Evolutionary conservation across 2,888 invertebrate species (phyloP).

Genomic region (Plemyria rubiginata): DNA sequence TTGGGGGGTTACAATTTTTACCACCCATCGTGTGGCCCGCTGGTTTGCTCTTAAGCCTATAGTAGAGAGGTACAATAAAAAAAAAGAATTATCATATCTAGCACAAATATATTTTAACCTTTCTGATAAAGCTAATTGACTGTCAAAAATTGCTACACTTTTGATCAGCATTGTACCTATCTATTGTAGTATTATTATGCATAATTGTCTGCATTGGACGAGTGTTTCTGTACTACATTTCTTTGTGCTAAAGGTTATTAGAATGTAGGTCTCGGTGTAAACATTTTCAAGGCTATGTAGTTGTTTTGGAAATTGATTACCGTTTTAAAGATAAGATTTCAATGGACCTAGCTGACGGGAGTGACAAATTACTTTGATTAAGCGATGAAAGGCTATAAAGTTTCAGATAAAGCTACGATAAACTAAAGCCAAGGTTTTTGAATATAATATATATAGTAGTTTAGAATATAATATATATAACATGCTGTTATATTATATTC

Average conservation of each 20-base stretch:
- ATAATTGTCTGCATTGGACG: constrained; percentile 69
- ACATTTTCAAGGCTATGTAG: constrained; percentile 65
- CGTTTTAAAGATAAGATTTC: constrained; percentile 42
- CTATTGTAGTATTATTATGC: constrained; percentile 80
- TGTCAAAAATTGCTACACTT: constrained; percentile 18
- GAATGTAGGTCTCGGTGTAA: constrained; percentile 72
- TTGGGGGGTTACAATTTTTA: too few relatives aligned
- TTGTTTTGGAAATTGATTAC: constrained; percentile 55
- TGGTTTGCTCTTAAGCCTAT: too few relatives aligned
- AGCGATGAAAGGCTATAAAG: constrained; percentile 26
- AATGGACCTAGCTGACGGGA: constrained; percentile 31
- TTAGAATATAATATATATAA: too few relatives aligned
- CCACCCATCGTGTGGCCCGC: too few relatives aligned
- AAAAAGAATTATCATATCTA: too few relatives aligned
- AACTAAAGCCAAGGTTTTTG: constrained; percentile 6
- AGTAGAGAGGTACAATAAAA: too few relatives aligned
- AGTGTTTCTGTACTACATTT: constrained; percentile 70
- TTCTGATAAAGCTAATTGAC: too few relatives aligned
- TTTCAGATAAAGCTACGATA: constrained; percentile 14
- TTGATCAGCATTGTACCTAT: constrained; percentile 39
- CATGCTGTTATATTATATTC: too few relatives aligned
- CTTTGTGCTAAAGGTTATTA: constrained; percentile 76
- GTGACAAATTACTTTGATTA: constrained; percentile 37
- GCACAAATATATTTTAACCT: too few relatives aligned
- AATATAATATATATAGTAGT: not conserved